A percentile compares a stretch with the other conserved stretches of the same genome.
phyloP scores from a whole-genome alignment of 2,888 invertebrate species.

The Steinernema hermaphroditum region DNA sequence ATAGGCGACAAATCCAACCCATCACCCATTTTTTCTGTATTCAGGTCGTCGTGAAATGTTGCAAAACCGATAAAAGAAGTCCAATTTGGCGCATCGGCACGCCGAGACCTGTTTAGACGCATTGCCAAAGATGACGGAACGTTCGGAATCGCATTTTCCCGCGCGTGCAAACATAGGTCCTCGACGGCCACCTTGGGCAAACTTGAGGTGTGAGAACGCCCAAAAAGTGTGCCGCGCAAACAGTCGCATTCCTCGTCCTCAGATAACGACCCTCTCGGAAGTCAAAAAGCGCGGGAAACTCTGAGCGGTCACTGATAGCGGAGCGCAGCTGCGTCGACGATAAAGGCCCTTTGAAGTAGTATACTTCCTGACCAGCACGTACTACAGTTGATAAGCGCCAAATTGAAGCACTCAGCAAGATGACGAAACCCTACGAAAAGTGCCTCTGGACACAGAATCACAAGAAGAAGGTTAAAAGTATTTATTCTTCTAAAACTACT shows the following conservation, averaged over 20 bases:
- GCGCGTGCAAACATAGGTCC: conserved; percentile 4
- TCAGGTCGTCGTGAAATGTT: no score
- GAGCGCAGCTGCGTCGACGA: neutral
- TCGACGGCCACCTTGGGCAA: neutral
- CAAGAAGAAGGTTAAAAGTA: neutral
- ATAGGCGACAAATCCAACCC: no score
- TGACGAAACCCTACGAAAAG: neutral
- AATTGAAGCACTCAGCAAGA: neutral
- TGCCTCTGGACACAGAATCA: neutral
- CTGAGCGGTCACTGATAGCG: no score
- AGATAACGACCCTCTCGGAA: neutral
- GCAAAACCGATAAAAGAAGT: no score
- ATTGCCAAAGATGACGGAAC: neutral
- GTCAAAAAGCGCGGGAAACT: neutral
- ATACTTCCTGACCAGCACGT: no score
- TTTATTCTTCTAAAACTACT: no score
- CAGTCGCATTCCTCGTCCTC: neutral
- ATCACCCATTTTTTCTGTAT: no score
- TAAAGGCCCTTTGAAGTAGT: neutral
- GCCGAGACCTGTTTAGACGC: neutral
- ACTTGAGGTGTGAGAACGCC: conserved; percentile 6
- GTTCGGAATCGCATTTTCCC: neutral
- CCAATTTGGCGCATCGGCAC: neutral
- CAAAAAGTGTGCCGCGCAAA: conserved; percentile 7
- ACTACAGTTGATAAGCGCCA: no score